These are phyloP conservation scores for Phaenicophaeus curvirostris DNA, from an alignment of 2,797 vertebrate species.

Conservation along the genomic window DNA sequence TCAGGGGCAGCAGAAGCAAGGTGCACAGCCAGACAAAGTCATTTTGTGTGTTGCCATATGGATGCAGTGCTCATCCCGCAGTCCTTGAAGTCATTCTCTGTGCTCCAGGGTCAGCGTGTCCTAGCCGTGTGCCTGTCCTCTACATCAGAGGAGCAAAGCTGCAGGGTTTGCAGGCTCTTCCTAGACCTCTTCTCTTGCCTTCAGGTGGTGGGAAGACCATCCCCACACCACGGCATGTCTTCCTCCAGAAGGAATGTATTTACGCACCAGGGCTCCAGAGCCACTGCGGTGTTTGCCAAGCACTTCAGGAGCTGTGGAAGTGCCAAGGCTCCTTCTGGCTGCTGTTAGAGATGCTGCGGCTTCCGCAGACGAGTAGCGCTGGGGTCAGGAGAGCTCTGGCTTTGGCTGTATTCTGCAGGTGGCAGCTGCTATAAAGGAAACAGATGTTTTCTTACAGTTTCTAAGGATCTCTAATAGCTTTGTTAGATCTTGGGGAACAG, in stretches of 20 bases:
- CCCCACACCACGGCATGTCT: fast-evolving
- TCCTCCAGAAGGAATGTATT: neutral
- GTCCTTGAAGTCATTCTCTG: neutral
- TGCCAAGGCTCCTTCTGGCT: neutral
- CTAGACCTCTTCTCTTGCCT: neutral
- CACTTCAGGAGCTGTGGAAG: neutral
- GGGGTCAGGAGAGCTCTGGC: neutral
- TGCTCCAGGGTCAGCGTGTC: fast-evolving
- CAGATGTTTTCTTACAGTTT: neutral
- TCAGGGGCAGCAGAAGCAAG: neutral
- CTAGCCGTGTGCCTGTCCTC: too few species aligned
- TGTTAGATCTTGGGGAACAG: neutral
- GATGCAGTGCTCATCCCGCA: neutral
- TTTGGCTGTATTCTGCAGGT: neutral
- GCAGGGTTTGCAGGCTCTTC: neutral
- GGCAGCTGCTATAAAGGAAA: constrained; percentile 60
- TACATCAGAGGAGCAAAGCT: too few species aligned
- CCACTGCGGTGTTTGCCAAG: neutral
- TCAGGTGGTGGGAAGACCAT: neutral
- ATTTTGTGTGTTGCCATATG: fast-evolving
- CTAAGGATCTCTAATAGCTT: neutral
- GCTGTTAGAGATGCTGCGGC: fast-evolving
- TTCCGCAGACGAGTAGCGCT: neutral
- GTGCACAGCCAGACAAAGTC: neutral
- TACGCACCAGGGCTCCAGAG: fast-evolving